Evolutionary conservation across 2,888 invertebrate genomes (phyloP), one percentile per base, ranked within the genome.

Genomic region (Rotaria macrura): DNA sequence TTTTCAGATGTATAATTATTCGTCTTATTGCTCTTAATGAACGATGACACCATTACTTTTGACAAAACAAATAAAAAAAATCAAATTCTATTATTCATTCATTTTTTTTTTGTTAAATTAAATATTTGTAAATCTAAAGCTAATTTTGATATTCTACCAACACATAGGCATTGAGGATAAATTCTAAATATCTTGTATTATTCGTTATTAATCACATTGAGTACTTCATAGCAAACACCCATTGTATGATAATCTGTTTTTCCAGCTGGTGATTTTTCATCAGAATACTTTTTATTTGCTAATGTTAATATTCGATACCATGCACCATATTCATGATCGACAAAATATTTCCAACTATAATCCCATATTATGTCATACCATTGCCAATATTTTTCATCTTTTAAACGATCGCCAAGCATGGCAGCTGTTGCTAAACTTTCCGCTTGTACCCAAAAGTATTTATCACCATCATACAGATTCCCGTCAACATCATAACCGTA

Each of bases 221-320:
- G 25, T 43, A 79, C 43, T 79, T 79, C 79, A 79, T 79, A 79
- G 34, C 79, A 79, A 20, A 43, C 79, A 79, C 79, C 79, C 79
- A 79, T 79, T n/a, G 79, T 79, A 79, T 79, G 79, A 79, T 79
- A 79, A 79, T 79, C 79, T 43, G 43, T 43, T 79, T 79, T 79
- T 79, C 79, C 79, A n/a, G 79, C 79, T 79, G 79, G 79, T 43
- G 79, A 79, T n/a, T 79, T 79, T 43, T 79, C 79, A 43, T 79
- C 79, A 0, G 43, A 43, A 43, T 43, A 43, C 43, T 79, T 79
- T 79, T 79, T n/a, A 43, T 79, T 79, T 23, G 25, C 20, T 79
- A 43, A 43, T 43, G 79, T 79, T n/a, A 79, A 43, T 14, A 79
- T 79, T 79, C 79, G 9, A 79, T 79, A 79, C 79, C 79, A 79